These are phyloP conservation scores for Poecilia latipinna DNA, from an alignment of 2,113 vertebrate genomes.

Conservation along the genomic window DNA sequence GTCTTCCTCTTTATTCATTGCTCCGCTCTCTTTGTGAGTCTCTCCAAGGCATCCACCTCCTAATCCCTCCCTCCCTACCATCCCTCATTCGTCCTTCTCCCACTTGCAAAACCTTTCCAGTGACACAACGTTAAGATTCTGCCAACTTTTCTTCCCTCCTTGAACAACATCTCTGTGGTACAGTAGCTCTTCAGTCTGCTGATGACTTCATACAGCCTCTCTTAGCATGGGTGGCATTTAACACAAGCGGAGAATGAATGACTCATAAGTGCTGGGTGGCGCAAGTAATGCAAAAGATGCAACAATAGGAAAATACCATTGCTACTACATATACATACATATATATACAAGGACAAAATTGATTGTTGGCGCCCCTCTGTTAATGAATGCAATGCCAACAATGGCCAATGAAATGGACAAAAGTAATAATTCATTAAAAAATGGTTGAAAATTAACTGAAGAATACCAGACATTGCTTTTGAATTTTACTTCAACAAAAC, in stretches of 20 bases:
- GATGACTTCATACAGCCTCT: conserved; percentile 74
- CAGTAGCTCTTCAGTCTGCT: conserved; percentile 73
- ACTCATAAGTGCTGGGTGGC: conserved; percentile 47
- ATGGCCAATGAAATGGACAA: no score
- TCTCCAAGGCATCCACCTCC: conserved; percentile 33
- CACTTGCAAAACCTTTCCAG: conserved; percentile 71
- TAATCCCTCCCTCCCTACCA: conserved; percentile 47
- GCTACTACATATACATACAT: not conserved
- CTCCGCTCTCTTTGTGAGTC: conserved; percentile 12
- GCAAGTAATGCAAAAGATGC: conserved; percentile 38
- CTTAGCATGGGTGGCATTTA: conserved; percentile 67
- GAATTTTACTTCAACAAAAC: no score
- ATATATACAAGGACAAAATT: no score
- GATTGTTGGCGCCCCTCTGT: no score
- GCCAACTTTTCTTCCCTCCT: conserved; percentile 75
- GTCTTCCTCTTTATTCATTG: conserved; percentile 36
- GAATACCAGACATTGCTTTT: no score
- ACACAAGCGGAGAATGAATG: conserved; percentile 64
- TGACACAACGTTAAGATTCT: conserved; percentile 70
- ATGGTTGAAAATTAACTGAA: no score
- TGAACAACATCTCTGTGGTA: conserved; percentile 67
- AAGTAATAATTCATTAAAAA: no score
- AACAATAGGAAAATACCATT: conserved; percentile 22
- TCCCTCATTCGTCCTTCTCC: conserved; percentile 56
- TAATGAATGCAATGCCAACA: no score